Evolutionary conservation across 1,140 invertebrate genomes (phyloP).

Genomic region (Helicoverpa zea): DNA sequence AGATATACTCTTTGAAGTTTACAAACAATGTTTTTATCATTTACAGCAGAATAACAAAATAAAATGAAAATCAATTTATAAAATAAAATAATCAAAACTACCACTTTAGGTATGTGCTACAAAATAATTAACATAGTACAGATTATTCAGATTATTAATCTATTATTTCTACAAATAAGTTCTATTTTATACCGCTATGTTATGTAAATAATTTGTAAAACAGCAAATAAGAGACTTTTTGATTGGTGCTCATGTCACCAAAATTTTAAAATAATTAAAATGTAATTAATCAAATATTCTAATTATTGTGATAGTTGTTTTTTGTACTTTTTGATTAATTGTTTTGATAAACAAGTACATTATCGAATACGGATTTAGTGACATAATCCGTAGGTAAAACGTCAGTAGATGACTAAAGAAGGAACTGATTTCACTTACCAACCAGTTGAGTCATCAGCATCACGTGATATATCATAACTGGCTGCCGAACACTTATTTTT

Average conservation of each 20-base stretch:
- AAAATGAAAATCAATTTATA: not conserved
- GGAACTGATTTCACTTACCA: not conserved
- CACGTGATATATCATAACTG: not conserved
- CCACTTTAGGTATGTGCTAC: not conserved
- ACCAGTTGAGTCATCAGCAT: not conserved
- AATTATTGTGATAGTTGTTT: too few species aligned
- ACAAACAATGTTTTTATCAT: not conserved
- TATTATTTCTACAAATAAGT: too few species aligned
- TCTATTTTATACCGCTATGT: too few species aligned
- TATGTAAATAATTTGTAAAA: too few species aligned
- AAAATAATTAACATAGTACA: not conserved
- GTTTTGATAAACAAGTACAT: too few species aligned
- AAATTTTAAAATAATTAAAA: too few species aligned
- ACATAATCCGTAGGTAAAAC: too few species aligned
- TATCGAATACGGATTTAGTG: not conserved
- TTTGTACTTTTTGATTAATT: too few species aligned
- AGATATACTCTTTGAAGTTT: not conserved
- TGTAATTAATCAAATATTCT: too few species aligned
- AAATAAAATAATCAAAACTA: slow-evolving; percentile 1
- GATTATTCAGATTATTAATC: not conserved
- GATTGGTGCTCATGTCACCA: too few species aligned
- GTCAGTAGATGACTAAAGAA: not conserved
- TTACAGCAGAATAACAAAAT: not conserved
- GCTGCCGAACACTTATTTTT: not conserved
- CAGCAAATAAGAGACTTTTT: too few species aligned